Evolutionary conservation across 1,140 invertebrate species (phyloP).

Genomic region (Anastrepha ludens): DNA sequence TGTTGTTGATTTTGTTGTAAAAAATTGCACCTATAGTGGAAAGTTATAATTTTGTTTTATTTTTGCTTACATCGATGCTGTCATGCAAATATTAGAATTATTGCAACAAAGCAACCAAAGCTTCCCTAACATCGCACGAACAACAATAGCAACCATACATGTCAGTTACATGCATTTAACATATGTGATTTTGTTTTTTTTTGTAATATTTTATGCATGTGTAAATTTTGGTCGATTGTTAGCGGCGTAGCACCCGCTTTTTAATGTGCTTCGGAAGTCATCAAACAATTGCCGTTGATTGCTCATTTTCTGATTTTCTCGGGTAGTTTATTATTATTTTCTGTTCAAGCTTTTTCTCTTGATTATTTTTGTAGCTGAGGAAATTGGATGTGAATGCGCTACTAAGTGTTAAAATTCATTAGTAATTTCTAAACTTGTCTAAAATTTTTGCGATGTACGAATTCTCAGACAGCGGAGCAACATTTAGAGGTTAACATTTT

Average conservation of each 20-base stretch:
- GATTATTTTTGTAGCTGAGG: not conserved
- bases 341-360: not conserved
- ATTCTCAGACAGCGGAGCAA: no score
- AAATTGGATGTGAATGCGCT: no score
- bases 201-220: no score
- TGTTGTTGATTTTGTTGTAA: not conserved
- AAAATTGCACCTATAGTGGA: not conserved
- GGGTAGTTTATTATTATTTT: constrained; percentile 14
- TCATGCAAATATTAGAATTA: not conserved
- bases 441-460: no score
- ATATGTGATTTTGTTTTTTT: no score
- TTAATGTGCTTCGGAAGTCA: constrained; percentile 15
- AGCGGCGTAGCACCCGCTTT: not conserved
- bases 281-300: not conserved
- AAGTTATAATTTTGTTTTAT: not conserved
- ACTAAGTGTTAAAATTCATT: no score
- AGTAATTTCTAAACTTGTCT: no score
- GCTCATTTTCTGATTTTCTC: not conserved
- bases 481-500: no score
- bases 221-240: not conserved
- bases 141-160: not conserved
- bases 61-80: not conserved
- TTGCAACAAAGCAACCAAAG: not conserved
- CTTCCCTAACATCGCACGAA: not conserved
- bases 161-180: not conserved